Base-by-base conservation (phyloP, 1,140 invertebrate species). In the Helicoverpa armigera region DNA sequence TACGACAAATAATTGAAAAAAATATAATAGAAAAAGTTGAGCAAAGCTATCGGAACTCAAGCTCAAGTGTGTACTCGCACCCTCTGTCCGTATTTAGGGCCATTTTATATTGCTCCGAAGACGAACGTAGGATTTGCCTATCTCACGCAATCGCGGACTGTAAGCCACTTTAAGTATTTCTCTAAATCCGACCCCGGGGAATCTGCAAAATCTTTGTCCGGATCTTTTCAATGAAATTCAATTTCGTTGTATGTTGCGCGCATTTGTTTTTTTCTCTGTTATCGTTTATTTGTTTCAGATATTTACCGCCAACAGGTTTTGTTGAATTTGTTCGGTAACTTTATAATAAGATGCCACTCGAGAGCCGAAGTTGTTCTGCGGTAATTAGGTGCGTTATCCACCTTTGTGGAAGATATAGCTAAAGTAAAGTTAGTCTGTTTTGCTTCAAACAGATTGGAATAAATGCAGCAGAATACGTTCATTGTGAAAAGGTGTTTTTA, bases 201-300 rank as follows among this genome's bases (percentile, higher is more conserved):
- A 85, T 86, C 81, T 83, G 80, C 72, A 80, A 85, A 90, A 90
- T 90, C 89, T 87, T 86, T 86, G 86, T 88, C 84, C 83, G 86
- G 81, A 88, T 90, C 86, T 89, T 86, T 89, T 87, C 87, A 87
- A 87, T 89, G 86, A 87, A 89, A 88, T 90, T 89, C 88, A 87
- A 90, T 90, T 89, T 89, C 84, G 79, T 84, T 83, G 76, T 83
- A 85, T 84, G 81, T 43, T 43, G 35, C 61, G 53, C 48, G 78
- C 69, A 81, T 81, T 83, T 79, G 75, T 82, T 77, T 82, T 79
- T 80, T 77, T 63, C 78, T 74, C 53, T 60, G 54, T 69, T 53
- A 82, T 82, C 69, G 56, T 67, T 69, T 82, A 81, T 82, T 82
- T 82, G 67, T 78, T 73, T 74, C 23, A 73, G 56, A 77, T 58